A percentile compares a stretch with the other conserved stretches of the same genome.
These are phyloP conservation scores for Tanypteryx hageni DNA, from an alignment of 2,888 invertebrate genomes.

Conservation along the genomic window DNA sequence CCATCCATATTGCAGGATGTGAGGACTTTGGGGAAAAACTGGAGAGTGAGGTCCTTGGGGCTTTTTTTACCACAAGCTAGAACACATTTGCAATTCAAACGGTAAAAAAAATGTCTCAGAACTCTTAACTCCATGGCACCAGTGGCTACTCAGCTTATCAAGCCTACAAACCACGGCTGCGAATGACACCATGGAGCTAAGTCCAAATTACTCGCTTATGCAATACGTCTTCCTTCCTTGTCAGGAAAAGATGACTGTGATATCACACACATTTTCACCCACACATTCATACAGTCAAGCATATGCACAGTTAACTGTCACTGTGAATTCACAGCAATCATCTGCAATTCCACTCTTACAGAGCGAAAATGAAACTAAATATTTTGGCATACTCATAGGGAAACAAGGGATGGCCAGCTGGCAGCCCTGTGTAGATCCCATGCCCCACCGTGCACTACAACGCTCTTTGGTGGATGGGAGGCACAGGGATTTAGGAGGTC, in stretches of 20 bases:
- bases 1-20: conserved; percentile 38
- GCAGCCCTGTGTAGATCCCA: conserved; percentile 12
- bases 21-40: conserved; percentile 58
- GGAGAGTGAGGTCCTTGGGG: conserved; percentile 59
- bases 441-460: conserved; percentile 13
- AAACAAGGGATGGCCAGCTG: conserved; percentile 48
- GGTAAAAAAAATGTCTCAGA: conserved; percentile 58
- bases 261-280: conserved; percentile 37
- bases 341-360: conserved; percentile 48
- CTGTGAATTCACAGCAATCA: conserved; percentile 61
- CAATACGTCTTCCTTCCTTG: conserved; percentile 2
- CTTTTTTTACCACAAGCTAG: conserved; percentile 52
- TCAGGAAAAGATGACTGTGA: conserved; percentile 12
- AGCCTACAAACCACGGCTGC: neutral
- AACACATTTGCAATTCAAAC: conserved; percentile 60
- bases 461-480: conserved; percentile 29
- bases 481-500: conserved; percentile 24
- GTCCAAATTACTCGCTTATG: conserved; percentile 38
- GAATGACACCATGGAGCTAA: neutral
- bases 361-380: conserved; percentile 61
- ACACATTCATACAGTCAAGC: conserved; percentile 49
- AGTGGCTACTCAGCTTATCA: neutral
- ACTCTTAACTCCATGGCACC: conserved; percentile 13
- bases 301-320: conserved; percentile 55
- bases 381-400: conserved; percentile 60